Evolutionary conservation across 1,140 invertebrate species (phyloP).

Genomic region (Drosophila ohnishii): DNA sequence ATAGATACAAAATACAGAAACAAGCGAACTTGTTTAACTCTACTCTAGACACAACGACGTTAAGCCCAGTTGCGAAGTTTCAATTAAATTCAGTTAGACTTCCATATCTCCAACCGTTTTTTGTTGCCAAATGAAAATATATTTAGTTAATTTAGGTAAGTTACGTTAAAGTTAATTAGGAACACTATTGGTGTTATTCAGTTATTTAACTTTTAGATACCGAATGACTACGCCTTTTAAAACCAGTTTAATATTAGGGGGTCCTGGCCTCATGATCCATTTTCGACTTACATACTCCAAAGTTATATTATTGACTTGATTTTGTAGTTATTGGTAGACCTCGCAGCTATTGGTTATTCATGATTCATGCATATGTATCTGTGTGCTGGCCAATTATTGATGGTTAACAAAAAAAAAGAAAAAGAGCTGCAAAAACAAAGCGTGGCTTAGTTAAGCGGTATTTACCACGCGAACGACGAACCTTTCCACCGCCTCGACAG

Average conservation of each 20-base stretch:
- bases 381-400: conserved; percentile 18
- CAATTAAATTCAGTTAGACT: background rate
- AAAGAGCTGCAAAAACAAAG: conserved; percentile 13
- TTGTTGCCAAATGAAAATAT: too few species aligned
- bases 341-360: conserved; percentile 25
- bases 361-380: conserved; percentile 43
- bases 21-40: conserved; percentile 6
- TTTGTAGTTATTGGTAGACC: background rate
- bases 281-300: background rate
- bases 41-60: background rate
- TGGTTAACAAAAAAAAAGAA: conserved; percentile 20
- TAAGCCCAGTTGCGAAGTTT: too few species aligned
- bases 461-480: conserved; percentile 39
- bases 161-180: too few species aligned
- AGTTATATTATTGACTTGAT: background rate
- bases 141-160: too few species aligned
- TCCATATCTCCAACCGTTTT: background rate
- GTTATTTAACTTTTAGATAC: too few species aligned
- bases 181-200: too few species aligned
- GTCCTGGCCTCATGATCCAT: background rate
- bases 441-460: conserved; percentile 17
- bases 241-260: background rate
- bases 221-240: too few species aligned
- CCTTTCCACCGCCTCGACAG: conserved; percentile 32
- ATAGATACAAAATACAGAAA: conserved; percentile 4